Evolutionary conservation across 1,140 invertebrate species (phyloP), one percentile per base, ranked within the genome.

Genomic region (Branchinecta lynchi): DNA sequence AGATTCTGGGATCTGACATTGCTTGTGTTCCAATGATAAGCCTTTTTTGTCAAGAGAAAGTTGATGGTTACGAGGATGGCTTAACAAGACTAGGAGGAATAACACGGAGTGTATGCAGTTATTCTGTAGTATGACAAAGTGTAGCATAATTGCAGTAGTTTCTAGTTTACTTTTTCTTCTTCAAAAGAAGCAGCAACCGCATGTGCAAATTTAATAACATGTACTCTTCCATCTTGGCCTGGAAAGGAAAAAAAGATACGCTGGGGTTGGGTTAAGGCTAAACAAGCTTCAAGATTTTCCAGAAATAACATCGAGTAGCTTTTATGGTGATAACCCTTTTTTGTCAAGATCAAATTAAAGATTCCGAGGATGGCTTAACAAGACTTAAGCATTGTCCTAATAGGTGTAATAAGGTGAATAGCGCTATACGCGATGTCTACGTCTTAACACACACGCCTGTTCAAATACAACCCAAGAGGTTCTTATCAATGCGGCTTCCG

Each of bases 171-270:
- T 51, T n/a, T 51, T n/a, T 51, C 46, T 51, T 51, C 46, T 51
- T 51, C 46, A 51, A 51, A 51, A 51, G 46, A 51, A 51, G 46
- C 9, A 51, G 46, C 46, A 51, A 51, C 46, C n/a, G 46, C 46
- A 51, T 9, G 46, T 51, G 9, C n/a, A 51, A 51, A 51, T 9
- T 9, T 51, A 51, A n/a, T n/a, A 51, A 51, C n/a, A 51, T 9
- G 9, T 51, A 9, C n/a, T 51, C 46, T 51, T 51, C 46, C 46
- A 9, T 51, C 46, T 51, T 51, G 46, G n/a, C 46, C 46, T 51
- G n/a, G 46, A 51, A 51, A 51, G 9, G 46, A 51, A 51, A 51
- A n/a, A 51, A 51, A n/a, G n/a, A 9, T 9, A 51, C 9, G 46
- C 46, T 51, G 46, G 46, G n/a, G 46, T 51, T 51, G 46, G 46